Evolutionary conservation across 2,113 vertebrate genomes (phyloP).

Genomic region (Tetrao urogallus): DNA sequence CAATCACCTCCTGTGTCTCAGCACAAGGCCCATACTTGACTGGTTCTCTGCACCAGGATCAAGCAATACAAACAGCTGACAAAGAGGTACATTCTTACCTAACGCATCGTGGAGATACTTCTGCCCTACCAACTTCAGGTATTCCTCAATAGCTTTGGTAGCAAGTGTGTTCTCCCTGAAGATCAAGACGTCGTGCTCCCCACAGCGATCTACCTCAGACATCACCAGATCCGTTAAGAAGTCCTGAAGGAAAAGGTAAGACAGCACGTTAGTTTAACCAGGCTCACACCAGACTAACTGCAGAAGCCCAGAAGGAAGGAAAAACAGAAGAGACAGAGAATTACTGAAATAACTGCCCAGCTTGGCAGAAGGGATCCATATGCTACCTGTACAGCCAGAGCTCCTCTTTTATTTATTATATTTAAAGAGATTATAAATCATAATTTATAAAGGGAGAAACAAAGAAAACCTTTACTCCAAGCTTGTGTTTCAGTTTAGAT

Average conservation of each 20-base stretch:
- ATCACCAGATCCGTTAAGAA: slow-evolving; percentile 96
- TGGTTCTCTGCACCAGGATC: neutral
- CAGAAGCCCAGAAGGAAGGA: neutral
- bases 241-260: slow-evolving; percentile 81
- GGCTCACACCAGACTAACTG: neutral
- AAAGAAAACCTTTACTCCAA: neutral
- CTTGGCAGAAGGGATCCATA: neutral
- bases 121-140: slow-evolving; percentile 95
- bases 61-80: neutral
- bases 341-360: neutral
- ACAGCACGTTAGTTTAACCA: slow-evolving; percentile 11
- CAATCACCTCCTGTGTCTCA: neutral
- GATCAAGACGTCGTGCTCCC: slow-evolving; percentile 94
- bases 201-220: slow-evolving; percentile 95
- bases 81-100: slow-evolving; percentile 79
- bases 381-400: neutral
- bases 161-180: slow-evolving; percentile 98
- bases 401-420: neutral
- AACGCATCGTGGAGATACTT: slow-evolving; percentile 95
- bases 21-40: neutral
- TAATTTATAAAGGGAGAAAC: neutral
- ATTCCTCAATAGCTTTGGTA: slow-evolving; percentile 97
- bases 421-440: neutral
- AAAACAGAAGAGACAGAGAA: neutral
- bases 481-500: neutral